A percentile compares a stretch with the other conserved stretches of the same genome.
Conservation (phyloP, 2,888 invertebrate species). For the Hesperia comma region DNA sequence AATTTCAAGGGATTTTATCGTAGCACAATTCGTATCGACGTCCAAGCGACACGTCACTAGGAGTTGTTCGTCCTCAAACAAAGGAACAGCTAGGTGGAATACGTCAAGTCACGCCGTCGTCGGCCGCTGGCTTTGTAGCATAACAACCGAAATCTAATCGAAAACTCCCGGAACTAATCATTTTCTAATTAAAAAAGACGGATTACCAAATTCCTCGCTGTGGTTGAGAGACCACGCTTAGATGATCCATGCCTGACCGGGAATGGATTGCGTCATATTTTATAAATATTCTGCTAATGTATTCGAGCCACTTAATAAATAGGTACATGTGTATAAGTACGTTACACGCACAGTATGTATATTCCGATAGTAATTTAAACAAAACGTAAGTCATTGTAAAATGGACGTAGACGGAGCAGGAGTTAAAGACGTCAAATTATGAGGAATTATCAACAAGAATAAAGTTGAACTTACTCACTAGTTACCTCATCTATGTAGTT, state of each 20-base stretch:
- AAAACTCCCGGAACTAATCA: slow-evolving; percentile 80
- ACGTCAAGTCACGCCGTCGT: slow-evolving; percentile 74
- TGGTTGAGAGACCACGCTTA: slow-evolving; percentile 39
- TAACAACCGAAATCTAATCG: slow-evolving; percentile 77
- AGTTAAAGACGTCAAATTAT: too few relatives aligned
- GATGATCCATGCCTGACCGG: neutral
- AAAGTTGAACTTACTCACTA: too few relatives aligned
- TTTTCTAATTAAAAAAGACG: slow-evolving; percentile 75
- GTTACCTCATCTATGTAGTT: too few relatives aligned
- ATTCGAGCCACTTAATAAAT: too few relatives aligned
- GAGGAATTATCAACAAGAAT: too few relatives aligned
- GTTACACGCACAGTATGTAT: too few relatives aligned
- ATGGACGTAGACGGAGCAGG: too few relatives aligned
- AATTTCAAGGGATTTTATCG: neutral
- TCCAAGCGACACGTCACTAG: slow-evolving; percentile 17
- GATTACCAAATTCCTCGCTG: slow-evolving; percentile 60
- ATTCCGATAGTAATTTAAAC: too few relatives aligned
- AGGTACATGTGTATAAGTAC: too few relatives aligned
- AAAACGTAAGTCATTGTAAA: too few relatives aligned
- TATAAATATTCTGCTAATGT: slow-evolving; percentile 7
- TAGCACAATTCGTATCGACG: slow-evolving; percentile 8
- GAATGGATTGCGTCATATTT: neutral
- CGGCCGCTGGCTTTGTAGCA: slow-evolving; percentile 49
- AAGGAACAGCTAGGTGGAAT: slow-evolving; percentile 69
- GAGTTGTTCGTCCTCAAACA: slow-evolving; percentile 60